Evolutionary conservation across 2,113 vertebrate species (phyloP).

Genomic region (human (Homo sapiens)): GRCh38 chrX:88126001-88126500

Average conservation of each 20-base stretch:
- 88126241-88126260: neutral
- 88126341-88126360: neutral
- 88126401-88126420: neutral
- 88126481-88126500: neutral
- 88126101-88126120: neutral
- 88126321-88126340: neutral
- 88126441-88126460: neutral
- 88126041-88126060: neutral
- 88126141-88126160: neutral
- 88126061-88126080: neutral
- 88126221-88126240: neutral
- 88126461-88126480: neutral
- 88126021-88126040: neutral
- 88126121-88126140: neutral
- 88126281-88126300: neutral
- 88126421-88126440: neutral
- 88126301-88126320: neutral
- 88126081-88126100: neutral
- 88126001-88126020: neutral
- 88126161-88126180: no score
- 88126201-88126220: neutral
- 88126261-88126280: neutral
- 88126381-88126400: neutral
- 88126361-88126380: neutral
- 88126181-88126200: neutral